A percentile compares a stretch with the other conserved stretches of the same genome.
Evolutionary conservation across 2,113 vertebrate species (phyloP).

Genomic region (Odobenus rosmarus): DNA sequence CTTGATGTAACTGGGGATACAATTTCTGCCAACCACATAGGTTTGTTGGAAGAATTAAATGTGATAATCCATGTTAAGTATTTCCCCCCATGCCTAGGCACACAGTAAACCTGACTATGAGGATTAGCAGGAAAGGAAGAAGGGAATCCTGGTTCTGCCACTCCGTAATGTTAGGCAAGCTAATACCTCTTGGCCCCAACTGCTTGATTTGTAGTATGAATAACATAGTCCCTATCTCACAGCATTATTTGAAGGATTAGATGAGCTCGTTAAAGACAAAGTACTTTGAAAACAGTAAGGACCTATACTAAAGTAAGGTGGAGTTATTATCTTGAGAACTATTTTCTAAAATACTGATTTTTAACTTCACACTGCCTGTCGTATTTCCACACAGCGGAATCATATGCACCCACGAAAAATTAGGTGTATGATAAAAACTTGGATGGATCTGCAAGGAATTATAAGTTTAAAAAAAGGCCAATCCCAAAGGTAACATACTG

Average conservation of each 20-base stretch:
- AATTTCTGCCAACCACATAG: neutral
- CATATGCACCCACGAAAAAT: constrained; percentile 21
- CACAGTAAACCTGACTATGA: neutral
- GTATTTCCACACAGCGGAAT: neutral
- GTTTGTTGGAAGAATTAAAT: neutral
- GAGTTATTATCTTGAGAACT: neutral
- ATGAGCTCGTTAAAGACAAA: neutral
- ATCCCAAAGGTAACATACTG: neutral
- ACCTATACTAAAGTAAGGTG: neutral
- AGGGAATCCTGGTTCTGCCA: neutral
- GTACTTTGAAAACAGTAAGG: constrained; percentile 7
- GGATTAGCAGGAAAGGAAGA: neutral
- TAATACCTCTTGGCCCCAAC: neutral
- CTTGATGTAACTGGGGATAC: neutral
- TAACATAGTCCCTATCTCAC: neutral
- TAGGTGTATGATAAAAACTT: neutral
- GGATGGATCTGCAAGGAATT: constrained; percentile 1
- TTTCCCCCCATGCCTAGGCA: neutral
- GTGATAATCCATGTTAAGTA: neutral
- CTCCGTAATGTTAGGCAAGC: neutral
- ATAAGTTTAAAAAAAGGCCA: neutral
- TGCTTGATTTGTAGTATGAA: neutral
- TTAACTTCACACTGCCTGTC: neutral
- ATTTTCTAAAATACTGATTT: constrained; percentile 21
- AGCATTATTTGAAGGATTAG: neutral